These are phyloP conservation scores for Setipinna tenuifilis DNA, from an alignment of 2,797 vertebrate genomes.

Conservation along the genomic window DNA sequence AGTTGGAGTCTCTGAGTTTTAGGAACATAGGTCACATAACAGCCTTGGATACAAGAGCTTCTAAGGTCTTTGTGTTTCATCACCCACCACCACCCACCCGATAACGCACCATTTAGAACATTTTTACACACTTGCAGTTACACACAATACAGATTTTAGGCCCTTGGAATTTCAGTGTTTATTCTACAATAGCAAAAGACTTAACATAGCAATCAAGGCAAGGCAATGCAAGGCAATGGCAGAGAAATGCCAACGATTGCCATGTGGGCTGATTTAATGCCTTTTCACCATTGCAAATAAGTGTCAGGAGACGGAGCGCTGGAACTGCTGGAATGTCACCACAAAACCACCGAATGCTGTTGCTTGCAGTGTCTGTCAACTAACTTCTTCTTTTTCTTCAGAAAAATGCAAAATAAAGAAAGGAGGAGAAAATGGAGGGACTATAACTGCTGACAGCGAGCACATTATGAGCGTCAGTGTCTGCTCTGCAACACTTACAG, in stretches of 20 bases:
- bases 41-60: not conserved
- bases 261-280: constrained; percentile 18
- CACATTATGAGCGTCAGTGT: not conserved
- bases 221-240: constrained; percentile 13
- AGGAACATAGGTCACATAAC: not conserved
- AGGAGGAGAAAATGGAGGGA: not conserved
- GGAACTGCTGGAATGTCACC: constrained; percentile 77
- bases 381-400: not conserved
- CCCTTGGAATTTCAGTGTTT: not conserved
- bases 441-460: not conserved
- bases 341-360: constrained; percentile 74
- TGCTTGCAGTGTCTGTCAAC: constrained; percentile 58
- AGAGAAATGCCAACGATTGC: constrained; percentile 14
- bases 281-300: constrained; percentile 24
- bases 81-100: not conserved
- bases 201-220: constrained; percentile 2
- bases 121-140: not conserved
- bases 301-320: constrained; percentile 70
- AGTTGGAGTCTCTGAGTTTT: not conserved
- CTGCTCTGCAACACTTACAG: not conserved
- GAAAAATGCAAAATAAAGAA: not conserved
- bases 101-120: not conserved
- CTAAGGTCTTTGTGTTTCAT: not conserved
- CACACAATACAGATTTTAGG: not conserved
- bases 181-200: not conserved